These are phyloP conservation scores for Boulengeromyrus knoepffleri DNA, from an alignment of 2,113 vertebrate genomes.

Conservation along the genomic window DNA sequence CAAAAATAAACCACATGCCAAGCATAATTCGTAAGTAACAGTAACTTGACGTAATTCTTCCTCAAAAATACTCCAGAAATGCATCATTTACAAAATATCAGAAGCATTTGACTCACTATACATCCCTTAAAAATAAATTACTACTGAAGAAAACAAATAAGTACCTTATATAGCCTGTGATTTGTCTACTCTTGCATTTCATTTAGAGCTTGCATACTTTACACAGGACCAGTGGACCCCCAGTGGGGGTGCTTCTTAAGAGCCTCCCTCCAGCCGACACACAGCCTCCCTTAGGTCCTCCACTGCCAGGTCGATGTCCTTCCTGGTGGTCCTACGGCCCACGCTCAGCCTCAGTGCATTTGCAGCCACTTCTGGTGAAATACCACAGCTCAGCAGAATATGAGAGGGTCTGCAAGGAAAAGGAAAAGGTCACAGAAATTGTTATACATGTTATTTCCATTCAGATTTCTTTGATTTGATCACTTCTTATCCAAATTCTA, in stretches of 20 bases:
- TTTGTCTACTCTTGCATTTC: not conserved
- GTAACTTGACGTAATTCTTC: not conserved
- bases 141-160: not conserved
- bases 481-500: not conserved
- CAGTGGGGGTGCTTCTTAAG: not conserved
- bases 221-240: not conserved
- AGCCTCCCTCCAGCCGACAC: constrained; percentile 53
- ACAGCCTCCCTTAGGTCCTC: constrained; percentile 76
- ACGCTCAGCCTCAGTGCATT: constrained; percentile 84
- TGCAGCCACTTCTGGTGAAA: constrained; percentile 65
- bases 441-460: not conserved
- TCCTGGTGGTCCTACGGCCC: constrained; percentile 68
- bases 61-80: not conserved
- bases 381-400: constrained; percentile 77
- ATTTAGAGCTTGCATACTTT: not conserved
- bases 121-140: not conserved
- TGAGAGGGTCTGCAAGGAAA: constrained; percentile 70
- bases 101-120: not conserved
- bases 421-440: not conserved
- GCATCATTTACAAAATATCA: not conserved
- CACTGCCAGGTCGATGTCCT: constrained; percentile 75
- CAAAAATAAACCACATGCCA: not conserved
- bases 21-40: not conserved
- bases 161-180: not conserved
- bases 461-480: not conserved